Percentiles rank a stretch among this genome's conserved stretches.
Evolutionary conservation across 2,113 vertebrate genomes (phyloP).

Genomic region (Paradoxurus hermaphroditus): DNA sequence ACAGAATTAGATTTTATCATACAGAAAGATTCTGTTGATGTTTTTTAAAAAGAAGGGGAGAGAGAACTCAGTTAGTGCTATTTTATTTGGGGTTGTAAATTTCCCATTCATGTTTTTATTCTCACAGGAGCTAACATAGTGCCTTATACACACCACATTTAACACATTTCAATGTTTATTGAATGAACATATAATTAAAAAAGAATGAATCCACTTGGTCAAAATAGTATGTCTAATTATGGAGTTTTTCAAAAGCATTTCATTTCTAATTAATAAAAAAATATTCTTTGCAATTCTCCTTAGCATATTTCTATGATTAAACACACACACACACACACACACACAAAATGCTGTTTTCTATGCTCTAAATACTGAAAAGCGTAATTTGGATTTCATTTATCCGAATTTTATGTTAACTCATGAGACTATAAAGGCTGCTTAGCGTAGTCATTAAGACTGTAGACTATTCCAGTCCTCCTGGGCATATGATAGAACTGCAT

Average conservation of each 20-base stretch:
- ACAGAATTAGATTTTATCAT: not conserved
- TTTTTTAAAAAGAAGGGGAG: not conserved
- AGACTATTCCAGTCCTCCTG: not conserved
- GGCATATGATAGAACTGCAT: not conserved
- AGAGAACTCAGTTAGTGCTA: not conserved
- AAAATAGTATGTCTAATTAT: conserved; percentile 56
- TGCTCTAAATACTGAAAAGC: conserved; percentile 20
- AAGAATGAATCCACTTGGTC: conserved; percentile 48
- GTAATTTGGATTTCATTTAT: not conserved
- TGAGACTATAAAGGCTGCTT: not conserved
- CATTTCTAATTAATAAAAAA: conserved; percentile 60
- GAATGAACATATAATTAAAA: conserved; percentile 54
- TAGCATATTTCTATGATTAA: conserved; percentile 56
- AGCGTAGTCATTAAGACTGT: not conserved
- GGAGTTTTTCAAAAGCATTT: conserved; percentile 46
- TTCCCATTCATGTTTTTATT: conserved; percentile 4
- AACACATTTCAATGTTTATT: conserved; percentile 43
- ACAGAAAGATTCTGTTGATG: not conserved
- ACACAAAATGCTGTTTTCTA: conserved; percentile 42
- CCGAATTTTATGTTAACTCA: not conserved
- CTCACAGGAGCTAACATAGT: conserved; percentile 26
- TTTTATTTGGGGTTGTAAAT: conserved; percentile 34
- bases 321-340: not conserved
- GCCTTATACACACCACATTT: not conserved
- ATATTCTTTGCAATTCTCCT: conserved; percentile 53